These are phyloP conservation scores for Grammomys surdaster DNA, from an alignment of 2,113 vertebrate genomes.

Conservation along the genomic window DNA sequence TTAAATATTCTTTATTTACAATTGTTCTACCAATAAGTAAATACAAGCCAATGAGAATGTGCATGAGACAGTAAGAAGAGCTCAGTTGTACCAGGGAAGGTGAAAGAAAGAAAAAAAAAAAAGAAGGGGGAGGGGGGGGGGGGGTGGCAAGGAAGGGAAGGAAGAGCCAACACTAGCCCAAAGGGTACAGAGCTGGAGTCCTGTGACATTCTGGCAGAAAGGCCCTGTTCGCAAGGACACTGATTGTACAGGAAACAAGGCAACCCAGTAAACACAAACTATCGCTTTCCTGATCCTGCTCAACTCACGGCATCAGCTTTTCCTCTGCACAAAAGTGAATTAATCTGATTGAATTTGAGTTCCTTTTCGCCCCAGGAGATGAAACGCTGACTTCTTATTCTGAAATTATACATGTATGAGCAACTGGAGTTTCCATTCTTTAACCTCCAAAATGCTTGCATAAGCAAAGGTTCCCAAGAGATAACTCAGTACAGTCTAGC, in stretches of 20 bases:
- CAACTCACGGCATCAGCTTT: conserved; percentile 39
- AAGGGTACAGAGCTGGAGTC: background rate
- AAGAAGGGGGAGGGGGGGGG: background rate
- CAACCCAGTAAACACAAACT: background rate
- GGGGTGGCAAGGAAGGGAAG: accelerated
- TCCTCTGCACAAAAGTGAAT: conserved; percentile 45
- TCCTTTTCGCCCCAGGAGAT: background rate
- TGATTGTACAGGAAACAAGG: background rate
- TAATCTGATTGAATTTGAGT: conserved; percentile 24
- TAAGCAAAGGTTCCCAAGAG: background rate
- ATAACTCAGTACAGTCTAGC: background rate
- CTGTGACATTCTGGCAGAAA: background rate
- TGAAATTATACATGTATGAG: conserved; percentile 58
- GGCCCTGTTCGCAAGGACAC: background rate
- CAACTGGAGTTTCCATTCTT: conserved; percentile 47
- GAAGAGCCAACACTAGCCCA: background rate
- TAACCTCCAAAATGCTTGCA: conserved; percentile 46
- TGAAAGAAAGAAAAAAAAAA: background rate
- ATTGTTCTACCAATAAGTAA: background rate
- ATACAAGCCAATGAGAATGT: background rate
- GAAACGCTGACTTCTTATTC: conserved; percentile 57
- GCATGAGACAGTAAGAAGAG: background rate
- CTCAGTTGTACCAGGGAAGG: background rate
- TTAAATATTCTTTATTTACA: conserved; percentile 42
- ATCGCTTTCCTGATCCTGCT: background rate